A percentile compares a stretch with the other conserved stretches of the same genome.
These are phyloP conservation scores for Morone chrysops DNA, from an alignment of 2,113 vertebrate genomes.

Conservation along the genomic window DNA sequence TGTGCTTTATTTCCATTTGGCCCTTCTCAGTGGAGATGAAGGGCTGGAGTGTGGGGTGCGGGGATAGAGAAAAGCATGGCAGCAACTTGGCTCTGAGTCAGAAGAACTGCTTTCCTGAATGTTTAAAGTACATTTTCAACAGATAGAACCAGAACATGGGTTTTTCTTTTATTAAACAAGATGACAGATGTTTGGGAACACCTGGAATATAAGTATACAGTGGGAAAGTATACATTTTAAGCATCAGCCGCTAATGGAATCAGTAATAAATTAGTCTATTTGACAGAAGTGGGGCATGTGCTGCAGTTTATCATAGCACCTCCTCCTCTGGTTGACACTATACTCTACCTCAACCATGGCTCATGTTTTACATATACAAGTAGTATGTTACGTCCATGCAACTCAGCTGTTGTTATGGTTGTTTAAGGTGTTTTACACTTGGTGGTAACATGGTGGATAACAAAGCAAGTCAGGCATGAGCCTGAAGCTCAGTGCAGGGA, in stretches of 20 bases:
- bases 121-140: constrained; percentile 28
- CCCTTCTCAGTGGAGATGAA: constrained; percentile 5
- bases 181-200: constrained; percentile 49
- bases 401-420: neutral
- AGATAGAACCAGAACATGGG: neutral
- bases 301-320: constrained; percentile 31
- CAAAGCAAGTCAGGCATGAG: constrained; percentile 14
- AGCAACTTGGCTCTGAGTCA: constrained; percentile 18
- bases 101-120: constrained; percentile 3
- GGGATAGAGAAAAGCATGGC: neutral
- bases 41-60: constrained; percentile 1
- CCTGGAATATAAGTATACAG: constrained; percentile 39
- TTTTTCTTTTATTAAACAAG: constrained; percentile 40
- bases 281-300: constrained; percentile 55
- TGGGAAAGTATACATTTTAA: constrained; percentile 32
- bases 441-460: constrained; percentile 8
- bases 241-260: constrained; percentile 33
- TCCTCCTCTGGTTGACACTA: constrained; percentile 14
- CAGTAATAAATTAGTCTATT: constrained; percentile 40
- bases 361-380: constrained; percentile 13
- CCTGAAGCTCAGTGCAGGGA: constrained; percentile 2
- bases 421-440: constrained; percentile 10
- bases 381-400: neutral
- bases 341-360: constrained; percentile 19
- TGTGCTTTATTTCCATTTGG: constrained; percentile 43